Evolutionary conservation across 2,888 invertebrate species (phyloP), one percentile per base, ranked within the genome.

Genomic region (Drosophila peninsularis): DNA sequence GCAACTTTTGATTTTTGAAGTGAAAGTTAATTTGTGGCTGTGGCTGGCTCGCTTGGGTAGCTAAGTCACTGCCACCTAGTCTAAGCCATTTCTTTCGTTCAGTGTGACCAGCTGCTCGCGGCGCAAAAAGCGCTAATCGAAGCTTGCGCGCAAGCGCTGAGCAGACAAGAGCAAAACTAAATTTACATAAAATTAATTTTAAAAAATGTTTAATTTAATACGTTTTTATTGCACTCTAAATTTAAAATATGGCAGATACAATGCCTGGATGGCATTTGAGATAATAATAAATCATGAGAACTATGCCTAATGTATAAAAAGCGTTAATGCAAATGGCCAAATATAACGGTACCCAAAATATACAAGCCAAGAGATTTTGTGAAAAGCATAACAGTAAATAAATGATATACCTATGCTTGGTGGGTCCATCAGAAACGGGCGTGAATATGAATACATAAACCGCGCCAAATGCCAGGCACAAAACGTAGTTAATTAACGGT

Each of bases 391-490:
- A 34, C 10, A 57, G 19, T 4, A 82, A 65, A 49, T 84, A 87
- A 24, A 64, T 11, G 2, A 47, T n/a, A 45, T 87, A 87, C 34
- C 81, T 87, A 27, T 62, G 52, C 57, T 77, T 82, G 27, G 87
- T 83, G 1, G 87, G 84, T 6, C 62, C 75, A 71, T 82, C 87
- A 5, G 63, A 75, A 7, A 86, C 65, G 14, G 84, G 81, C n/a
- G 69, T 71, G 49, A 80, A 82, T 42, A 82, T 75, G 60, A 86
- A 86, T 10, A 82, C 14, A 58, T 86, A 82, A 0, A 82, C 82
- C 11, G 57, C 63, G 24, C 87, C 82, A 32, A 82, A 86, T 10
- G 78, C 49, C 13, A 86, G 53, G 42, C 84, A 86, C 44, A 81
- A 68, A 37, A 83, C 39, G 44, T 68, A 82, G 50, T 86, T 83